phyloP scores from a whole-genome alignment of 2,113 vertebrate genomes.

The Arenaria interpres region DNA sequence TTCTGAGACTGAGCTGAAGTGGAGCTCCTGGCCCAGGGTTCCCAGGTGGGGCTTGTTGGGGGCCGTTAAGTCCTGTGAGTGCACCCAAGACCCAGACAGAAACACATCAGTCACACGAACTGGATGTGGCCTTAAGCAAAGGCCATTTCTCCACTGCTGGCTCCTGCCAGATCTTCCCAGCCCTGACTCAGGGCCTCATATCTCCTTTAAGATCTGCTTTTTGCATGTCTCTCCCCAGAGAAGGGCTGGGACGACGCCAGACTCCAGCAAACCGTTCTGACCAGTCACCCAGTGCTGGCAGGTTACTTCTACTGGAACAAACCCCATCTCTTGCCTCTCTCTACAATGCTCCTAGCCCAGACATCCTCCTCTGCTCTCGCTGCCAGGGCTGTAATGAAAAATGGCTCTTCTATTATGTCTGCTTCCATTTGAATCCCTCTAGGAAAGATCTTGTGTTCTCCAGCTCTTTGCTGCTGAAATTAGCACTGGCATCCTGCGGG shows the following conservation, averaged over 20 bases:
- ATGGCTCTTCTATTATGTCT: constrained; percentile 31
- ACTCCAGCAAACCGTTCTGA: neutral
- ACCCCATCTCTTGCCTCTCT: neutral
- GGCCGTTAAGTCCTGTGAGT: neutral
- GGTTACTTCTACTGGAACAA: neutral
- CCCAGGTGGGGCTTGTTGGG: neutral
- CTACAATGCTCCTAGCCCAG: neutral
- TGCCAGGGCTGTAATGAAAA: constrained; percentile 43
- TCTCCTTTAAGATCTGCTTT: constrained; percentile 2
- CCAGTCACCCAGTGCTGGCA: neutral
- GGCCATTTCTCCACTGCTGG: neutral
- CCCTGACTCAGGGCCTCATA: constrained; percentile 3
- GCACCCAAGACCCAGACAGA: neutral
- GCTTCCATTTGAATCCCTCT: constrained; percentile 52
- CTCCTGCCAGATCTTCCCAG: neutral
- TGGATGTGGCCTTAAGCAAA: constrained; percentile 8
- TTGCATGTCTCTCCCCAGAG: neutral
- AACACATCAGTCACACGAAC: neutral
- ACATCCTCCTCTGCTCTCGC: constrained; percentile 30
- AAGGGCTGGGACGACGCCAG: neutral
- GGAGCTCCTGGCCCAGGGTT: neutral
- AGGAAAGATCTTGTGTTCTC: constrained; percentile 41
- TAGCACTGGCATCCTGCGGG: constrained; percentile 30
- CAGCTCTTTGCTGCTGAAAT: constrained; percentile 58
- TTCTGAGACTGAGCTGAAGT: neutral